Evolutionary conservation across 53 echinoderm and acorn worm genomes (phyloP).

Genomic region (Crossaster papposus): DNA sequence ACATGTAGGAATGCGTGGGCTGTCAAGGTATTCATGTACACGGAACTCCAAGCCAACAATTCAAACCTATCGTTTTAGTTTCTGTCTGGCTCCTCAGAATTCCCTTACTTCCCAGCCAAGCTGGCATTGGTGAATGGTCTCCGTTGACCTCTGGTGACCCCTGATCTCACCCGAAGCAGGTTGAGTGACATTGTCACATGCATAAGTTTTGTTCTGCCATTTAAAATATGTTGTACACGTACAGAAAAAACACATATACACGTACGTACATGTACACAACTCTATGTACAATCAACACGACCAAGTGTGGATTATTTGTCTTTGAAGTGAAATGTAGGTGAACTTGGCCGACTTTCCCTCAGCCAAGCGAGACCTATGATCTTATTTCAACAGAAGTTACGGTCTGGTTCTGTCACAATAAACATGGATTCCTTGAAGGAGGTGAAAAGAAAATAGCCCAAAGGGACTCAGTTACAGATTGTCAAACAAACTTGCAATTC

Average conservation of each 20-base stretch:
- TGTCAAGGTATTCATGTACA: background rate
- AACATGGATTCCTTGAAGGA: slow-evolving; percentile 7
- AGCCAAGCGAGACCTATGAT: background rate
- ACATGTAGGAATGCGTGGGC: background rate
- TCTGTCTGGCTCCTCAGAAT: background rate
- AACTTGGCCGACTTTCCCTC: background rate
- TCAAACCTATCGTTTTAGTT: background rate
- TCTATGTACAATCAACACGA: background rate
- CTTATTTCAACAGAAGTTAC: slow-evolving; percentile 7
- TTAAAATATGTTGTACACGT: background rate
- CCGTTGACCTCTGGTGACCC: slow-evolving; percentile 22
- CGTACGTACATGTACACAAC: background rate
- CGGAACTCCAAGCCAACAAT: background rate
- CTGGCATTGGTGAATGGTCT: slow-evolving; percentile 27
- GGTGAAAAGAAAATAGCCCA: background rate
- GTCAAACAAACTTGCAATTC: background rate
- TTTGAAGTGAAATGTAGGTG: background rate
- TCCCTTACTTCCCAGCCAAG: background rate
- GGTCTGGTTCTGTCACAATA: slow-evolving; percentile 25
- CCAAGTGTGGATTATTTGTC: background rate
- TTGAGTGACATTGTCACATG: slow-evolving; percentile 12
- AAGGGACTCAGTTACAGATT: background rate
- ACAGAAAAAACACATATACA: background rate
- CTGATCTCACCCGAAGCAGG: background rate
- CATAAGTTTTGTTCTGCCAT: background rate